These are phyloP conservation scores for Anabas testudineus DNA, from an alignment of 2,797 vertebrate genomes.

Conservation along the genomic window DNA sequence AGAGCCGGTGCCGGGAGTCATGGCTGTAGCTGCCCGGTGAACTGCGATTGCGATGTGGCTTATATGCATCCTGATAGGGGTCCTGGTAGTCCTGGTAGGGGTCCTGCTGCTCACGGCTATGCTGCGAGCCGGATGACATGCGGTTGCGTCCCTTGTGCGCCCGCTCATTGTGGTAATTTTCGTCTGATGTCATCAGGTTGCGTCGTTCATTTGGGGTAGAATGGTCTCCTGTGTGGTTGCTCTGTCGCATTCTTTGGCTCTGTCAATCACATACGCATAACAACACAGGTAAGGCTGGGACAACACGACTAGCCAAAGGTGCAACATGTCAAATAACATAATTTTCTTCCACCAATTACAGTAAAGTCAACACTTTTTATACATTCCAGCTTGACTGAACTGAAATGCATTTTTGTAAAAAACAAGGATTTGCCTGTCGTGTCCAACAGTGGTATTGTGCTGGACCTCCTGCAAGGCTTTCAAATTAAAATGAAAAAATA, in stretches of 20 bases:
- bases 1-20: conserved; percentile 96
- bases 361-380: too few relatives aligned
- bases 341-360: too few relatives aligned
- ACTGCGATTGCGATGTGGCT: conserved; percentile 93
- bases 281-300: not conserved
- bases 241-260: conserved; percentile 93
- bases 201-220: conserved; percentile 92
- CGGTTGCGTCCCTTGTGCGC: conserved; percentile 96
- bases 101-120: conserved; percentile 93
- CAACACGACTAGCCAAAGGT: too few relatives aligned
- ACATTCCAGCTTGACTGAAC: too few relatives aligned
- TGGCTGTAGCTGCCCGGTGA: conserved; percentile 97
- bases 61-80: conserved; percentile 97
- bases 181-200: conserved; percentile 92
- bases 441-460: too few relatives aligned
- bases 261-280: conserved; percentile 69
- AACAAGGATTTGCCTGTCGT: too few relatives aligned
- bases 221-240: conserved; percentile 91
- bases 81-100: conserved; percentile 93
- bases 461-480: too few relatives aligned
- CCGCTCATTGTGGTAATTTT: conserved; percentile 95
- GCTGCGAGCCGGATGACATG: conserved; percentile 93
- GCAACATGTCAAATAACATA: too few relatives aligned
- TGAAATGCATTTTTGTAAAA: too few relatives aligned
- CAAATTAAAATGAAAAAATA: not conserved